Base-by-base conservation (phyloP, 2,888 invertebrate species). In the Ceramica pisi region DNA sequence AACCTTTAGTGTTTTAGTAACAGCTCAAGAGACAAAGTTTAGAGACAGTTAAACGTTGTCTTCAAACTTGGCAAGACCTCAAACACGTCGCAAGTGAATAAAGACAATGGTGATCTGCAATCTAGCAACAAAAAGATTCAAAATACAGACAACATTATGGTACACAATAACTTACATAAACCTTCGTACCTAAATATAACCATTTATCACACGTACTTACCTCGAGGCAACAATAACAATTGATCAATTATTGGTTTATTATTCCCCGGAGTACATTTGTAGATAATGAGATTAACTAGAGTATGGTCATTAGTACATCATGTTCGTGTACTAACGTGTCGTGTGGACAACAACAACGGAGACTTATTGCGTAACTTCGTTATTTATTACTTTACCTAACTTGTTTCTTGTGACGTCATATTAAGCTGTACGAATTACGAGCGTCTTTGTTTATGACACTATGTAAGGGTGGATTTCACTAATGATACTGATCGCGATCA, bases 231-330 rank as follows among this genome's bases (percentile, higher is more conserved):
- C 26, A n/a, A 57, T 23, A 59, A 51, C 61, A 72, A 72, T 72
- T 64, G 48, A 57, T 57, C 64, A 68, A 50, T 68, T 66, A 72
- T 41, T 48, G n/a, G 65, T 73, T 65, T 65, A 65, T 68, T 78
- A 57, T 44, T 57, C 68, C 68, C 68, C 5, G 7, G 61, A 53
- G 74, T 26, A 65, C 35, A 76, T 77, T 74, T 46, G n/a, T 50
- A 23, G 53, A 62, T 41, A 74, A 68, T 65, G 50, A 62, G 44
- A 68, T 74, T 68, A 74, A 50, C 26, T 64, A 44, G 31, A 61
- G 51, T 44, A 50, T 60, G 19, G 10, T 19, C 56, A 38, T 76
- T 76, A 44, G 26, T 50, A 26, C 26, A 50, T 68, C 61, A 10
- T 38, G 10, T 38, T 14, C 38, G 21, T 41, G 31, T 55, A 35